Evolutionary conservation across 2,113 vertebrate species (phyloP).

Genomic region (Tragelaphus buxtoni): DNA sequence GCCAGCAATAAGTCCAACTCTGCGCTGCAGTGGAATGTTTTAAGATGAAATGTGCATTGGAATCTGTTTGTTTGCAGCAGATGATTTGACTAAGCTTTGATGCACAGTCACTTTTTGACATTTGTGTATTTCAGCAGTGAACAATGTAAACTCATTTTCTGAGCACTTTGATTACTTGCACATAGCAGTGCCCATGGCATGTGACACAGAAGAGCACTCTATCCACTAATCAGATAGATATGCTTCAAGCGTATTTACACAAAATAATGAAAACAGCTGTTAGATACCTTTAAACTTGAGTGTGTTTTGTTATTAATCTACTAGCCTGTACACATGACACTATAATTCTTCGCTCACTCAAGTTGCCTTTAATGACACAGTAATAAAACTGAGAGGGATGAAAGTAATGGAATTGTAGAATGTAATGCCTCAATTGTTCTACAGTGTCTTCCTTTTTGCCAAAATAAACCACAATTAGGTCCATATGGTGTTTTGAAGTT

Average conservation of each 20-base stretch:
- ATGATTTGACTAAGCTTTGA: conserved; percentile 86
- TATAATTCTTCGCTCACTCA: conserved; percentile 88
- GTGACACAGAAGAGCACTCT: conserved; percentile 85
- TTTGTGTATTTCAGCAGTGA: conserved; percentile 86
- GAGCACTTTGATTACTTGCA: conserved; percentile 85
- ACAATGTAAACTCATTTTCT: conserved; percentile 86
- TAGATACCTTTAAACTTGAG: conserved; percentile 91
- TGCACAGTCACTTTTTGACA: conserved; percentile 85
- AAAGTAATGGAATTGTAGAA: conserved; percentile 91
- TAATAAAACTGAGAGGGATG: conserved; percentile 88
- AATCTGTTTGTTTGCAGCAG: conserved; percentile 84
- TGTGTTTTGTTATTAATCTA: conserved; percentile 89
- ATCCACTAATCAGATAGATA: conserved; percentile 90
- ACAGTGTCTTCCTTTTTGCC: conserved; percentile 88
- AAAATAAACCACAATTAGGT: conserved; percentile 91
- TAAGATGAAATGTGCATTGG: conserved; percentile 75
- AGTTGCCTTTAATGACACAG: conserved; percentile 89
- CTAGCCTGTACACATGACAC: conserved; percentile 85
- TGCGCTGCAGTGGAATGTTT: conserved; percentile 73
- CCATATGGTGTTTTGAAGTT: conserved; percentile 93
- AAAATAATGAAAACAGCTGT: conserved; percentile 93
- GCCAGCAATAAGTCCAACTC: conserved; percentile 75
- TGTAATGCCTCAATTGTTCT: conserved; percentile 89
- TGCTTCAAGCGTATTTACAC: conserved; percentile 88
- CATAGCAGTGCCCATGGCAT: conserved; percentile 83